Percentiles rank a stretch among this genome's conserved stretches.
Conservation (phyloP, 2,888 invertebrate genomes). For the Plutella xylostella region DNA sequence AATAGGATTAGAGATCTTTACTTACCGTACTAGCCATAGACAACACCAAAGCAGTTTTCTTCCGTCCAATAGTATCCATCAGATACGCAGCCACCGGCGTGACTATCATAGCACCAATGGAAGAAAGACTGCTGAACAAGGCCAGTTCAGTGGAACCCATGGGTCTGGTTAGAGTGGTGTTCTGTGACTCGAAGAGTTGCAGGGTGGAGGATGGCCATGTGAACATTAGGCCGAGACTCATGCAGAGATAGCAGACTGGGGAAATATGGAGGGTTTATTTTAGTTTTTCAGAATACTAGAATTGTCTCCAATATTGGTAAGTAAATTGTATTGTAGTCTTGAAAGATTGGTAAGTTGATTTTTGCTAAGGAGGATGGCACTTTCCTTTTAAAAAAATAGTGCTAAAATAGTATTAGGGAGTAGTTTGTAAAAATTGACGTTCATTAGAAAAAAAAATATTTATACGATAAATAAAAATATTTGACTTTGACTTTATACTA, state of each 20-base stretch:
- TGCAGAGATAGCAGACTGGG: conserved; percentile 36
- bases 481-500: no score
- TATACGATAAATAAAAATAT: no score
- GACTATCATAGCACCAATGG: conserved; percentile 34
- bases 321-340: no score
- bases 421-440: no score
- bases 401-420: no score
- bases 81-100: conserved; percentile 31
- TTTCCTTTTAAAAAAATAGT: no score
- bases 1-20: no score
- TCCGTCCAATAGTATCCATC: conserved; percentile 37
- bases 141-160: conserved; percentile 38
- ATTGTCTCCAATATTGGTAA: no score
- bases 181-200: conserved; percentile 34
- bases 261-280: background rate
- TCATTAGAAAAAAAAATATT: no score
- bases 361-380: no score
- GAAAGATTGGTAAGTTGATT: no score
- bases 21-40: conserved; percentile 34
- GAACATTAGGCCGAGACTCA: conserved; percentile 35
- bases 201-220: conserved; percentile 46
- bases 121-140: conserved; percentile 37
- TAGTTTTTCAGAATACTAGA: no score
- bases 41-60: conserved; percentile 26
- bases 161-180: conserved; percentile 39